A percentile compares a stretch with the other conserved stretches of the same genome.
Conservation (phyloP, 2,113 vertebrate genomes). For the human region GRCh38 chr1:18293001-18293500, state of each 20-base stretch:
- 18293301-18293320: neutral
- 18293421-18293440: neutral
- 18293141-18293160: neutral
- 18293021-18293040: fast-evolving
- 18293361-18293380: fast-evolving
- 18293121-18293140: fast-evolving
- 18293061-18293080: fast-evolving
- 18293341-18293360: fast-evolving
- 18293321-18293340: too few species aligned
- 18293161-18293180: too few species aligned
- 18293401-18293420: fast-evolving
- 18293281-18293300: neutral
- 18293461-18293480: neutral
- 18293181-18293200: neutral
- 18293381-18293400: fast-evolving
- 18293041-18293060: fast-evolving
- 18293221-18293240: neutral
- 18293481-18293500: fast-evolving
- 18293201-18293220: neutral
- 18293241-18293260: neutral
- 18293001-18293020: neutral
- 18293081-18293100: neutral
- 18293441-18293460: neutral
- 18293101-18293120: fast-evolving
- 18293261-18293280: fast-evolving